Base-by-base conservation (phyloP, 2,888 invertebrate species). In the Polylopha cassiicola region DNA sequence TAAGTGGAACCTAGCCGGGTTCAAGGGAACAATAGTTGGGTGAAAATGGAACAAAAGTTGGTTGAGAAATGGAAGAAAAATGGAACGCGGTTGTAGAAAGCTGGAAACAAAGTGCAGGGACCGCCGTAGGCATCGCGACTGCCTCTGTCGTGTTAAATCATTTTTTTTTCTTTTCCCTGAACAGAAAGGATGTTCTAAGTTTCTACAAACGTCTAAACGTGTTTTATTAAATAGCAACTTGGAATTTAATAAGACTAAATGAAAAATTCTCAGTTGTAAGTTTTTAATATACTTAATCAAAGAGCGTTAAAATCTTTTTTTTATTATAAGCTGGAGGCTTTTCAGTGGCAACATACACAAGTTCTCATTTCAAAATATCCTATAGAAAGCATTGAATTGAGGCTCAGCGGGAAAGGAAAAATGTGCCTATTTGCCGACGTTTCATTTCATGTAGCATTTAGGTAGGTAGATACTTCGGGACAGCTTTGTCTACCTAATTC, bases 391-490 rank as follows among this genome's bases (percentile, higher is more conserved):
- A 18, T 13, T 41, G 41, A 36, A 42, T 37, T 20, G 29, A 27
- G 27, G 24, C 37, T 32, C 16, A 16, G 21, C 27, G 18, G 37
- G 33, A 26, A 34, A 31, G 31, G 38, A 23, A 28, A 31, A 27
- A 29, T 20, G 34, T 9, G 41, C 28, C 29, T 34, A 36, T 24
- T 37, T 15, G 30, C 31, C 7, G 14, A n/a, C 28, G 39, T 43
- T 33, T 22, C 44, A 30, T 47, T 48, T 45, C 37, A 43, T 39
- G 39, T 30, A 39, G 37, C 38, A 43, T 43, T 43, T 43, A 43
- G 30, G 32, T 37, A 31, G 29, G 8, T 4, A 4, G 18, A 18
- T 18, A 18, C 4, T 18, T 18, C 18, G n/a, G n/a, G n/a, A n/a
- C 28, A 39, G 34, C 29, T 36, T 28, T 38, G 28, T 36, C 36